Percentiles rank a stretch among this genome's conserved stretches.
phyloP scores from a whole-genome alignment of 2,888 invertebrate genomes.

The Chrysomela aeneicollis region DNA sequence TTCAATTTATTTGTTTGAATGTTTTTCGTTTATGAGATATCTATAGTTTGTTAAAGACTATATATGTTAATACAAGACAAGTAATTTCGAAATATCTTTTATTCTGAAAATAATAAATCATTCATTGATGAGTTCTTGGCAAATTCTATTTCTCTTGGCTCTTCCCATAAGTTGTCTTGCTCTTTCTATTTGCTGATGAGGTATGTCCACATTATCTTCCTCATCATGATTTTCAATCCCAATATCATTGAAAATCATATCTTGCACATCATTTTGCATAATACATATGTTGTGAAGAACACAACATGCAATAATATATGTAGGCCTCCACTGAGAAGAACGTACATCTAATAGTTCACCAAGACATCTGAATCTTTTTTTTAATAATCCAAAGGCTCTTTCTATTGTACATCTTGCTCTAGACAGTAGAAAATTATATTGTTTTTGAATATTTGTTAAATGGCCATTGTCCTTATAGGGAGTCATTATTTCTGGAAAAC shows the following conservation, averaged over 20 bases:
- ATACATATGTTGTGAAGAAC: background rate
- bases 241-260: background rate
- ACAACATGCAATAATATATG: conserved; percentile 2
- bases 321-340: conserved; percentile 3
- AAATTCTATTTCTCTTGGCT: conserved; percentile 7
- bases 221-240: background rate
- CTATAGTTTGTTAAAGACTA: too few species aligned
- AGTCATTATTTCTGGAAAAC: background rate
- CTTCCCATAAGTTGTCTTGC: conserved; percentile 3
- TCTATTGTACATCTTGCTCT: conserved; percentile 1
- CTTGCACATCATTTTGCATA: conserved; percentile 5
- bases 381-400: conserved; percentile 4
- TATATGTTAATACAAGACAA: conserved; percentile 1
- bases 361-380: conserved; percentile 14
- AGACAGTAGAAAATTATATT: conserved; percentile 1
- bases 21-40: too few species aligned
- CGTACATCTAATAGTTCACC: background rate
- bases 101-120: background rate
- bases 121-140: conserved; percentile 12
- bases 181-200: too few species aligned
- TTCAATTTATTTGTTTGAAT: too few species aligned
- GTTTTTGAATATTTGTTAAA: conserved; percentile 7
- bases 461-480: conserved; percentile 3
- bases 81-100: background rate
- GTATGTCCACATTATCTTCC: background rate